phyloP scores from a whole-genome alignment of 2,113 vertebrate genomes.

The Reinhardtius hippoglossoides region DNA sequence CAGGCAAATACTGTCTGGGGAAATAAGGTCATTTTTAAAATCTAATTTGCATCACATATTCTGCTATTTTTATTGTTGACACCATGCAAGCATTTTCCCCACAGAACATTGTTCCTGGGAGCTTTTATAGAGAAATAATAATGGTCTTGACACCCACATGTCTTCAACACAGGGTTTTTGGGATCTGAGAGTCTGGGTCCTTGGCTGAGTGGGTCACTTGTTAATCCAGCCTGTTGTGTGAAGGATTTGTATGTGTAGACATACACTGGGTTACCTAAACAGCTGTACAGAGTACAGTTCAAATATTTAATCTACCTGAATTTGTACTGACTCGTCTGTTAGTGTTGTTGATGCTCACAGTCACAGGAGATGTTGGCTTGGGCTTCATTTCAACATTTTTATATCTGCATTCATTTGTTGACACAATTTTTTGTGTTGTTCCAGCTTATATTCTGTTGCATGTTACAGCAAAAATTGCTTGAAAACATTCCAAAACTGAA shows the following conservation, averaged over 20 bases:
- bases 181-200: not conserved
- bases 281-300: not conserved
- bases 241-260: not conserved
- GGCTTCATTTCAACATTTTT: constrained; percentile 6
- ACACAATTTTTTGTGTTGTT: not conserved
- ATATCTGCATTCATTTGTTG: not conserved
- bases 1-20: not conserved
- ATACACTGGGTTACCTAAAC: constrained; percentile 11
- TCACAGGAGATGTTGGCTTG: too few species aligned
- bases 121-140: not conserved
- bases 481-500: not conserved
- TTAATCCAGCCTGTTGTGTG: not conserved
- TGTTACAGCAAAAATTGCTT: not conserved
- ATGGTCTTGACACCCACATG: not conserved
- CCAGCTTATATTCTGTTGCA: not conserved
- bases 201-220: not conserved
- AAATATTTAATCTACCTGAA: constrained; percentile 1
- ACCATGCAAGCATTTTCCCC: not conserved
- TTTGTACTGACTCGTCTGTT: not conserved
- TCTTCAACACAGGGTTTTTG: not conserved
- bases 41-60: not conserved
- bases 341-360: not conserved
- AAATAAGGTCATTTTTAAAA: not conserved
- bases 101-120: not conserved
- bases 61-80: not conserved